Conservation (phyloP, 2,888 invertebrate genomes). For the Andricus curvator region DNA sequence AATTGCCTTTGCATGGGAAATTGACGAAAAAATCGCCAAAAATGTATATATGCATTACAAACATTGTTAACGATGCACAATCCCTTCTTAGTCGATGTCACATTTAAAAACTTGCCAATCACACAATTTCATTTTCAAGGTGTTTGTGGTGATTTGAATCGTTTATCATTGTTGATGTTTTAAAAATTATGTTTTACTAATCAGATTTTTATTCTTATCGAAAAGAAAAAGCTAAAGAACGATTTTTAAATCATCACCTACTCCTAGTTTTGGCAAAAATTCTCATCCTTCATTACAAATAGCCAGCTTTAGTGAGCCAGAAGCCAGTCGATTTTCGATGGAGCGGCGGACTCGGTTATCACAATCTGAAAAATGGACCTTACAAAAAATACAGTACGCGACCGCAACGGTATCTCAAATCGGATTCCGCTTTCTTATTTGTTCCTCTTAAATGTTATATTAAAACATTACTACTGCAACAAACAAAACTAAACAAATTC, state of each 20-base stretch:
- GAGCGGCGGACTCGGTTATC: constrained; percentile 75
- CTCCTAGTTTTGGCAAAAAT: neutral
- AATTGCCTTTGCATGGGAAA: neutral
- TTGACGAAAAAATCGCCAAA: constrained; percentile 29
- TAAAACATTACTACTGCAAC: constrained; percentile 49
- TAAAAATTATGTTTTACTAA: neutral
- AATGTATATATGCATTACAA: constrained; percentile 18
- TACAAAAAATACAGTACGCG: constrained; percentile 77
- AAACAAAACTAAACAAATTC: neutral
- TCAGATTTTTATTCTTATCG: neutral
- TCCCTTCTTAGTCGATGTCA: constrained; percentile 16
- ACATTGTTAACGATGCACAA: constrained; percentile 31
- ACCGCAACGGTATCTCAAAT: constrained; percentile 65
- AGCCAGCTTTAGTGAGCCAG: constrained; percentile 43
- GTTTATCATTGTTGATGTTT: neutral
- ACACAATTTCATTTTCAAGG: neutral
- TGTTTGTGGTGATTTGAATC: constrained; percentile 6
- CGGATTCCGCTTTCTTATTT: constrained; percentile 45
- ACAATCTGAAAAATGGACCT: constrained; percentile 76
- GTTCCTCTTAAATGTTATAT: constrained; percentile 40
- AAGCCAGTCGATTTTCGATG: constrained; percentile 62
- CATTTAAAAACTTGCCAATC: neutral
- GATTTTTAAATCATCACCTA: neutral
- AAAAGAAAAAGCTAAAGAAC: neutral
- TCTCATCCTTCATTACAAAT: constrained; percentile 7